Evolutionary conservation across 2,888 invertebrate species (phyloP).

Genomic region (Candidula unifasciata): DNA sequence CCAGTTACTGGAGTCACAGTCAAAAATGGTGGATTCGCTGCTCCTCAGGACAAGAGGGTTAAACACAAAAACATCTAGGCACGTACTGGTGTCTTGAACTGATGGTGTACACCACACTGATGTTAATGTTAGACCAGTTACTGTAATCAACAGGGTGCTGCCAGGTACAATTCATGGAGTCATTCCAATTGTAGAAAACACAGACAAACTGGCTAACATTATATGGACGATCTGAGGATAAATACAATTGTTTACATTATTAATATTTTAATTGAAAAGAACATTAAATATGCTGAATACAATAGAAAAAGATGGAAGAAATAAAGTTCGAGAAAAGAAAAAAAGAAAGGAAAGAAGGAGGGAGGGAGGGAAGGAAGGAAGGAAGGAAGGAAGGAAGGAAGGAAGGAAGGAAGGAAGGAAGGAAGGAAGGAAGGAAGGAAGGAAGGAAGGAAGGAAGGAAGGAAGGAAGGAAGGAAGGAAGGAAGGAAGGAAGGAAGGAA

Average conservation of each 20-base stretch:
- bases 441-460: neutral
- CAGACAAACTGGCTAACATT: neutral
- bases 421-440: neutral
- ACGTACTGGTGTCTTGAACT: neutral
- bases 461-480: neutral
- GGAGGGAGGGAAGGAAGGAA: too few species aligned
- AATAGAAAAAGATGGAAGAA: too few species aligned
- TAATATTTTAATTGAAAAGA: too few species aligned
- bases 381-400: too few species aligned
- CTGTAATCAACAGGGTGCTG: constrained; percentile 5
- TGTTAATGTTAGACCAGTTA: neutral
- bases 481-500: neutral
- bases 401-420: too few species aligned
- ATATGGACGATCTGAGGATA: constrained; percentile 1
- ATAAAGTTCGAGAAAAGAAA: too few species aligned
- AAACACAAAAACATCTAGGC: neutral
- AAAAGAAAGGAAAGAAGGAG: too few species aligned
- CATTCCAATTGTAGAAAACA: constrained; percentile 6
- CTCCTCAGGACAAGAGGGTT: too few species aligned
- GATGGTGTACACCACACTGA: neutral
- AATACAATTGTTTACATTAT: neutral
- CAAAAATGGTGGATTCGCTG: too few species aligned
- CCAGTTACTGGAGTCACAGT: too few species aligned
- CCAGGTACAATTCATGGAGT: constrained; percentile 1
- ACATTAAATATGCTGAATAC: too few species aligned